Conservation (phyloP, 2,888 invertebrate species). For the Parnassius apollo region DNA sequence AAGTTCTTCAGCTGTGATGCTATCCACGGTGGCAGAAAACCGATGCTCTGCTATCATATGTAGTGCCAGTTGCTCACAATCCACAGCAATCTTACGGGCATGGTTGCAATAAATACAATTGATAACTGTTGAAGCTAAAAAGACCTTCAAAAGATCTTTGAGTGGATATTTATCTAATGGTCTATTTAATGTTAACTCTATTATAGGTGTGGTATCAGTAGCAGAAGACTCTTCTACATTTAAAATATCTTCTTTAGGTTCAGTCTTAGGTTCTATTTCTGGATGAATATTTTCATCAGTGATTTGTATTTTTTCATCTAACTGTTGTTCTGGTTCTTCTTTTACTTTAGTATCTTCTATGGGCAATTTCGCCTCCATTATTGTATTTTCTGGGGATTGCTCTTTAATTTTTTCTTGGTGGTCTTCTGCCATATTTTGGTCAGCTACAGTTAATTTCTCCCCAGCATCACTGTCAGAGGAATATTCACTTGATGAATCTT, state of each 20-base stretch:
- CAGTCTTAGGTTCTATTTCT: conserved; percentile 58
- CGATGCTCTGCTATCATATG: conserved; percentile 91
- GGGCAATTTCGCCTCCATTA: conserved; percentile 32
- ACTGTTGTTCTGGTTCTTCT: conserved; percentile 33
- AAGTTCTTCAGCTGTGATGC: conserved; percentile 88
- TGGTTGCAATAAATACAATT: conserved; percentile 93
- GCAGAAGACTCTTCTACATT: conserved; percentile 54
- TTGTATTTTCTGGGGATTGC: conserved; percentile 27
- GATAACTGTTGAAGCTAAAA: conserved; percentile 85
- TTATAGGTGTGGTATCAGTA: conserved; percentile 82
- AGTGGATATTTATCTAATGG: conserved; percentile 88
- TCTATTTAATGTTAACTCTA: conserved; percentile 87
- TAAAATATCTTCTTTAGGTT: conserved; percentile 45
- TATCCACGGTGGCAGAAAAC: conserved; percentile 89
- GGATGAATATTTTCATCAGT: conserved; percentile 45
- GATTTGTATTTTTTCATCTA: conserved; percentile 42
- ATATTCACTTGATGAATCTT: conserved; percentile 76
- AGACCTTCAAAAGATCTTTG: conserved; percentile 86
- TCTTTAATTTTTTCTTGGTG: conserved; percentile 38
- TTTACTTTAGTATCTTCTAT: conserved; percentile 25
- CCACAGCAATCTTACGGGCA: conserved; percentile 91
- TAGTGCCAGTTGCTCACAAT: conserved; percentile 89
- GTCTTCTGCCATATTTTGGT: conserved; percentile 53
- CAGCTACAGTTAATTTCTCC: conserved; percentile 82
- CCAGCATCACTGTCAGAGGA: conserved; percentile 82